Percentiles rank a stretch among this genome's conserved stretches.
Conservation (phyloP, 2,888 invertebrate species). For the Taphrorychus bicolor region DNA sequence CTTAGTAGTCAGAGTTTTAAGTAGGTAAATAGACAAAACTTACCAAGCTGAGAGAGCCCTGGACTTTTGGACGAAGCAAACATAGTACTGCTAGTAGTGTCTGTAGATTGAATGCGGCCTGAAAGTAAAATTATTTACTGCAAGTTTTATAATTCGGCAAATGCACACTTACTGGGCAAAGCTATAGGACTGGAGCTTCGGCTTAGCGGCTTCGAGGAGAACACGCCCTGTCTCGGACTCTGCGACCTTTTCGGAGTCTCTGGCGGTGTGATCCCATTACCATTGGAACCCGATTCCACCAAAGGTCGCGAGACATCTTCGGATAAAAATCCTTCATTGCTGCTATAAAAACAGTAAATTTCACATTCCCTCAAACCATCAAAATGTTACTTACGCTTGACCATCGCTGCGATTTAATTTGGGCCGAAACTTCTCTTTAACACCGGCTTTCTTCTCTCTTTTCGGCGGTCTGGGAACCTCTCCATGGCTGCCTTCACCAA, state of each 20-base stretch:
- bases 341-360: constrained; percentile 13
- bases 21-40: too few species aligned
- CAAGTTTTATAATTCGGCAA: not conserved
- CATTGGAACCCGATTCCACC: constrained; percentile 75
- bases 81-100: constrained; percentile 62
- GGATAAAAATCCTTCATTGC: constrained; percentile 37
- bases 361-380: not conserved
- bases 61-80: constrained; percentile 65
- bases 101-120: constrained; percentile 50
- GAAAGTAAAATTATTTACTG: constrained; percentile 9
- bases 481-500: constrained; percentile 55
- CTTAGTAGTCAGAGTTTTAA: too few species aligned
- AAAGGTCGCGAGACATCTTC: constrained; percentile 28
- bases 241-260: constrained; percentile 68
- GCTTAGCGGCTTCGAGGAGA: constrained; percentile 62
- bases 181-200: constrained; percentile 68
- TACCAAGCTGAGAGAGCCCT: constrained; percentile 66
- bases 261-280: constrained; percentile 76
- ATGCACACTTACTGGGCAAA: constrained; percentile 62
- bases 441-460: constrained; percentile 55
- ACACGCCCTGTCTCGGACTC: constrained; percentile 61
- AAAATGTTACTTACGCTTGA: constrained; percentile 51
- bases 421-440: constrained; percentile 20
- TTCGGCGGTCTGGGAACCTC: constrained; percentile 56
- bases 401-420: constrained; percentile 41